Evolutionary conservation across 2,888 invertebrate genomes (phyloP), one percentile per base, ranked within the genome.

Genomic region (Acrobasis repandana): DNA sequence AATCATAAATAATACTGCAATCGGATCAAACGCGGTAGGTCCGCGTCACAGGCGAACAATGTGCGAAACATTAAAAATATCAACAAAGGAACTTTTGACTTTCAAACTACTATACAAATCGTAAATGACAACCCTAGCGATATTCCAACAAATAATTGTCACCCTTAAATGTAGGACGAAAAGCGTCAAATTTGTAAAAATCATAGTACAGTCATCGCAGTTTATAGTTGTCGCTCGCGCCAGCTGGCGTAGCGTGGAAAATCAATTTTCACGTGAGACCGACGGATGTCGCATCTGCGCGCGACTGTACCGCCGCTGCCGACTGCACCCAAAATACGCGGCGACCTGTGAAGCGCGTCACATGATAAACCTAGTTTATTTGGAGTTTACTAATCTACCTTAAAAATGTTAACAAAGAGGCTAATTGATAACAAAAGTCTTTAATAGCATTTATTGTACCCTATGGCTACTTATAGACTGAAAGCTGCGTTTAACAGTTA

Each of bases 11-110:
- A 85, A 90, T 82, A 77, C 80, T 73, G 80, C 86, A 88, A 91
- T 89, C 88, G 85, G 90, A 90, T 90, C 88, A 87, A 90, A 85
- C 86, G 88, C 86, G 89, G 90, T 88, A 77, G 89, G 89, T 88
- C 89, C 79, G 73, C 81, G 66, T 67, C 72, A 66, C 69, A 68
- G 66, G 33, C 71, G 77, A 85, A 91, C 91, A 91, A 91, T 91
- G 91, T 90, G 91, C 90, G 89, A 92, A 90, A 91, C 92, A 90
- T 92, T 91, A 90, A 91, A 92, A 90, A 89, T 91, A 92, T 92
- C 91, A 91, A 91, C 91, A 91, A 92, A 88, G 80, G 88, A 84
- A 85, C 89, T 90, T 90, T 88, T 90, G 89, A 90, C 89, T 89
- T 88, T 87, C 86, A 88, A 87, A 89, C 87, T 89, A 89, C 85